A percentile compares a stretch with the other conserved stretches of the same genome.
Conservation (phyloP, 2,888 invertebrate genomes). For the Frankliniella fusca region DNA sequence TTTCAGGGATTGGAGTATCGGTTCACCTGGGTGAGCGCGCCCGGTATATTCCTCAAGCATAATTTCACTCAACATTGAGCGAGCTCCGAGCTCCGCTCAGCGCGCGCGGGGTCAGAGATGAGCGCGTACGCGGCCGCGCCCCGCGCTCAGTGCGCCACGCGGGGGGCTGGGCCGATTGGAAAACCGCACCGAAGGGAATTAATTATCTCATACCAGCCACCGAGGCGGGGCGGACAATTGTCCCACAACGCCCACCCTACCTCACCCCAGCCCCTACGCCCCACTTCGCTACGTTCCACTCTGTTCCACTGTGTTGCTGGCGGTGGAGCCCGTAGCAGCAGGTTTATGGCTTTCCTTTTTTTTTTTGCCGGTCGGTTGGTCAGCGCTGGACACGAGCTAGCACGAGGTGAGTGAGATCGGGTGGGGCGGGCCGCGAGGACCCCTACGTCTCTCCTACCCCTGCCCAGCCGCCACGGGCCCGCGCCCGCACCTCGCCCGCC, state of each 20-base stretch:
- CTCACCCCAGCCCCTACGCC: neutral
- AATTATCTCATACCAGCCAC: neutral
- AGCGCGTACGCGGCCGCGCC: too few relatives aligned
- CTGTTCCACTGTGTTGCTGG: neutral
- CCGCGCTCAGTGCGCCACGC: too few relatives aligned
- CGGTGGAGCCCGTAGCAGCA: neutral
- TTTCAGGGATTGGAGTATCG: too few relatives aligned
- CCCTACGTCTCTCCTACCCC: neutral
- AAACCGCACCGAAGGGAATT: too few relatives aligned
- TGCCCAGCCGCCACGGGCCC: neutral
- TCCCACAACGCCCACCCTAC: neutral
- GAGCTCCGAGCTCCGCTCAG: too few relatives aligned
- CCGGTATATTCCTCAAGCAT: too few relatives aligned
- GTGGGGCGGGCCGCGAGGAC: too few relatives aligned
- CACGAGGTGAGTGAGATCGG: neutral
- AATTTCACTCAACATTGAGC: too few relatives aligned
- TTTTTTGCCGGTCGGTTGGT: slow-evolving; percentile 22
- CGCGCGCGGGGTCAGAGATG: too few relatives aligned
- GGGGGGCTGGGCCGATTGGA: too few relatives aligned
- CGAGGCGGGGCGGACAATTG: neutral
- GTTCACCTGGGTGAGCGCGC: too few relatives aligned
- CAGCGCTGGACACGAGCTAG: neutral
- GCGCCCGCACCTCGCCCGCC: neutral
- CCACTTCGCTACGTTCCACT: neutral
- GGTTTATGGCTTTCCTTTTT: slow-evolving; percentile 23